Evolutionary conservation across 2,113 vertebrate genomes (phyloP).

Genomic region (Mirza zaza): DNA sequence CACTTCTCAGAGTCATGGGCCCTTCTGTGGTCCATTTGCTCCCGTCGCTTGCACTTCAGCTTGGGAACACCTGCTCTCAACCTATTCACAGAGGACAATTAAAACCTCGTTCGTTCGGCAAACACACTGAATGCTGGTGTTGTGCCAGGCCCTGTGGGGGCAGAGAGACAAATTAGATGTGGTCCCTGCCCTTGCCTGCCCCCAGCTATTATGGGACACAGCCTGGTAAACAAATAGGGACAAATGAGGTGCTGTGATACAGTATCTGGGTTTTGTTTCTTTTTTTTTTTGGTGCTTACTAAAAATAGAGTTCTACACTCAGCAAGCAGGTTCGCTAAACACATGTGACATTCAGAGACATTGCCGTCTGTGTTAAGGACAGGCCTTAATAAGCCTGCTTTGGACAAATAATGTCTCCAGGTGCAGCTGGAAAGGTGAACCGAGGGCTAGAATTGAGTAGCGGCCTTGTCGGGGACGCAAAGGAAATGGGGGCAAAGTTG

Average conservation of each 20-base stretch:
- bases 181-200: constrained; percentile 6
- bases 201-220: background rate
- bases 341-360: constrained; percentile 50
- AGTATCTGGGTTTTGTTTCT: background rate
- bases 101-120: constrained; percentile 36
- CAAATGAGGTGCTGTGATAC: constrained; percentile 24
- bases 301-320: constrained; percentile 65
- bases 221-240: constrained; percentile 42
- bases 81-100: constrained; percentile 6
- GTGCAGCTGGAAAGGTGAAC: constrained; percentile 20
- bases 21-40: background rate
- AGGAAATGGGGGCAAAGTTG: background rate
- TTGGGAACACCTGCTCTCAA: constrained; percentile 36
- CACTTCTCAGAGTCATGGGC: background rate
- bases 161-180: background rate
- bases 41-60: background rate
- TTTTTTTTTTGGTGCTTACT: constrained; percentile 47
- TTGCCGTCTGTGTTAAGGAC: constrained; percentile 45
- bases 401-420: constrained; percentile 53
- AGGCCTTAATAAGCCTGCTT: constrained; percentile 17
- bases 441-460: background rate
- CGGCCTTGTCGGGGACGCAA: background rate
- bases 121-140: constrained; percentile 11
- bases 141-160: constrained; percentile 45
- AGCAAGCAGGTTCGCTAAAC: constrained; percentile 17